phyloP scores from a whole-genome alignment of 2,113 vertebrate species.

The Podarcis raffonei region DNA sequence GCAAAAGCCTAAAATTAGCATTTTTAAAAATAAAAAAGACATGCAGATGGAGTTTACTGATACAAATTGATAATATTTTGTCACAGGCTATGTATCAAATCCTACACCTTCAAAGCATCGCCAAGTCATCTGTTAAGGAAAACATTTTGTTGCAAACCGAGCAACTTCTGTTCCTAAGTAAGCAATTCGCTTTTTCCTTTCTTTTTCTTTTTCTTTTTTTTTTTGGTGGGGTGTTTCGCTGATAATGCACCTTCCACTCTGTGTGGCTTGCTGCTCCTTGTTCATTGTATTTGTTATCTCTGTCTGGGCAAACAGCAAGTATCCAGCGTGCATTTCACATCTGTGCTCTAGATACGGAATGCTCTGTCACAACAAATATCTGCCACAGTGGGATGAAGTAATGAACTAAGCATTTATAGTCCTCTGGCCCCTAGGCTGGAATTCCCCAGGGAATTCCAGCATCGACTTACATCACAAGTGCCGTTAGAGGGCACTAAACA shows the following conservation, averaged over 20 bases:
- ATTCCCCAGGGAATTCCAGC: slow-evolving; percentile 35
- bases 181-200: neutral
- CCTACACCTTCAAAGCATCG: neutral
- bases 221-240: neutral
- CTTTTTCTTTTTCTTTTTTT: neutral
- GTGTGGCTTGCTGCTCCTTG: neutral
- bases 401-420: neutral
- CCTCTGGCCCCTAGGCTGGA: slow-evolving; percentile 7
- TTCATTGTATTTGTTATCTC: neutral
- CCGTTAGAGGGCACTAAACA: slow-evolving; percentile 72
- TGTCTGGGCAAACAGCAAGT: neutral
- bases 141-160: neutral
- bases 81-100: neutral
- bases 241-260: neutral
- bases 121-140: slow-evolving; percentile 19
- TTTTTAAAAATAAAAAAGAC: neutral
- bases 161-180: neutral
- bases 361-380: slow-evolving; percentile 15
- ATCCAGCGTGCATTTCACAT: neutral
- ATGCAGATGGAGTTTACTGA: neutral
- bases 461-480: slow-evolving; percentile 25
- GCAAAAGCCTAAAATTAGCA: neutral
- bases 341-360: neutral
- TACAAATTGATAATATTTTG: neutral
- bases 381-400: neutral